Evolutionary conservation across 2,888 invertebrate genomes (phyloP).

Genomic region (Petrolisthes manimaculis): DNA sequence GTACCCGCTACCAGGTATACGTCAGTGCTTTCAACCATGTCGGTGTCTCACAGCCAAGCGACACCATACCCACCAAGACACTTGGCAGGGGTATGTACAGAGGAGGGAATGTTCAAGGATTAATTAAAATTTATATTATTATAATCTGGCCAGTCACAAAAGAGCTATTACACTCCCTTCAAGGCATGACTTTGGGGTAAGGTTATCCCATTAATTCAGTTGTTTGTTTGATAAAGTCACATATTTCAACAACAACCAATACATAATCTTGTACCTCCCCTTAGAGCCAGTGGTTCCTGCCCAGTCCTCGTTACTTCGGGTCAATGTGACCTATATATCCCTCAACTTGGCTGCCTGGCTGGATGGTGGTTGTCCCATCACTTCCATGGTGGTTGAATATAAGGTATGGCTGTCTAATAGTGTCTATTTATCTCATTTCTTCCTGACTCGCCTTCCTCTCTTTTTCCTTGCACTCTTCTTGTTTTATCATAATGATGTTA

Average conservation of each 20-base stretch:
- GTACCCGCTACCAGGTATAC: slow-evolving; percentile 87
- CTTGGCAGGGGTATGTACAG: slow-evolving; percentile 70
- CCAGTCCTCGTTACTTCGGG: slow-evolving; percentile 69
- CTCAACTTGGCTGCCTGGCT: slow-evolving; percentile 71
- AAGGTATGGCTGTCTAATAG: slow-evolving; percentile 50
- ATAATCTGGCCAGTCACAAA: too few species aligned
- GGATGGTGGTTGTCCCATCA: slow-evolving; percentile 71
- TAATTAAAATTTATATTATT: too few species aligned
- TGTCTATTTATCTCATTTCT: too few species aligned
- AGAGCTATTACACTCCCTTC: too few species aligned
- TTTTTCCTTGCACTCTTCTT: too few species aligned
- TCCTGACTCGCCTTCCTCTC: too few species aligned
- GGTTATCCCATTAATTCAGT: too few species aligned
- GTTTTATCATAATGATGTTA: too few species aligned
- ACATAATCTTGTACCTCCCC: neutral
- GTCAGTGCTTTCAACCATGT: slow-evolving; percentile 71
- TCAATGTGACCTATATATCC: slow-evolving; percentile 70
- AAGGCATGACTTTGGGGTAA: too few species aligned
- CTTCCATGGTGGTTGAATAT: slow-evolving; percentile 70
- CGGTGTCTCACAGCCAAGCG: slow-evolving; percentile 69
- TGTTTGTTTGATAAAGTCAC: too few species aligned
- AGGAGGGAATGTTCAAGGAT: too few species aligned
- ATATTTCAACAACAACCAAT: neutral
- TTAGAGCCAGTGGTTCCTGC: slow-evolving; percentile 71
- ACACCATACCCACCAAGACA: slow-evolving; percentile 69